phyloP scores from a whole-genome alignment of 1,140 invertebrate species.

The Dysdera silvatica region DNA sequence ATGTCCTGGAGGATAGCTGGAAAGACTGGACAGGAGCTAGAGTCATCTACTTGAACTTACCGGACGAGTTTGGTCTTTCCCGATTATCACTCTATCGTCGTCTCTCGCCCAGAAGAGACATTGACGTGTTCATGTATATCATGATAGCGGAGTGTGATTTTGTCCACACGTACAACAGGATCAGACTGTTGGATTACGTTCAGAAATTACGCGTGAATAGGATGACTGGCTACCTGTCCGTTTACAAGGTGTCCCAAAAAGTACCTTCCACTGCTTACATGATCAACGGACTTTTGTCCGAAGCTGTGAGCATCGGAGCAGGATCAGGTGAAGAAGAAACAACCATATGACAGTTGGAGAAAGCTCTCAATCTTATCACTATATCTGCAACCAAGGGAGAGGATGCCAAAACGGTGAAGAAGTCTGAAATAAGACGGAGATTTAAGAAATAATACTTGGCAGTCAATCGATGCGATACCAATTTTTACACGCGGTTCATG shows the following conservation, averaged over 20 bases:
- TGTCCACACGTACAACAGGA: slow-evolving; percentile 36
- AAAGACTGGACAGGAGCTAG: slow-evolving; percentile 50
- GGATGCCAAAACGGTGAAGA: no score
- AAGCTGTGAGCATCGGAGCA: background rate
- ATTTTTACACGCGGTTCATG: no score
- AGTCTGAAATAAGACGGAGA: no score
- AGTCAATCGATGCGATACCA: no score
- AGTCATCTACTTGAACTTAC: slow-evolving; percentile 46
- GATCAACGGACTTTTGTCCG: slow-evolving; percentile 22
- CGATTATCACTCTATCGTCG: slow-evolving; percentile 44
- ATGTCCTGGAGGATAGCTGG: slow-evolving; percentile 45
- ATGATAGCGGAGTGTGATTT: slow-evolving; percentile 45
- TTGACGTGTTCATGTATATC: slow-evolving; percentile 47
- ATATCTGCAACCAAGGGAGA: no score
- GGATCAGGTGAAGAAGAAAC: slow-evolving; percentile 11
- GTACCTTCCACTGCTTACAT: slow-evolving; percentile 11
- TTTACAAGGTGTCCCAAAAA: slow-evolving; percentile 43
- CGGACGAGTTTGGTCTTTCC: slow-evolving; percentile 43
- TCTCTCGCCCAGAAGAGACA: slow-evolving; percentile 38
- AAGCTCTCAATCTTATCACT: slow-evolving; percentile 18
- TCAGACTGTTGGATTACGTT: slow-evolving; percentile 43
- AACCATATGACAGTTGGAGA: slow-evolving; percentile 26
- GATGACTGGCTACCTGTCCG: slow-evolving; percentile 44
- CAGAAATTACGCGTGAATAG: slow-evolving; percentile 44
- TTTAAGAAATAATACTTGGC: no score